Percentiles rank a stretch among this genome's conserved stretches.
phyloP scores from a whole-genome alignment of 2,113 vertebrate genomes.

The Rhynchomys soricoides region DNA sequence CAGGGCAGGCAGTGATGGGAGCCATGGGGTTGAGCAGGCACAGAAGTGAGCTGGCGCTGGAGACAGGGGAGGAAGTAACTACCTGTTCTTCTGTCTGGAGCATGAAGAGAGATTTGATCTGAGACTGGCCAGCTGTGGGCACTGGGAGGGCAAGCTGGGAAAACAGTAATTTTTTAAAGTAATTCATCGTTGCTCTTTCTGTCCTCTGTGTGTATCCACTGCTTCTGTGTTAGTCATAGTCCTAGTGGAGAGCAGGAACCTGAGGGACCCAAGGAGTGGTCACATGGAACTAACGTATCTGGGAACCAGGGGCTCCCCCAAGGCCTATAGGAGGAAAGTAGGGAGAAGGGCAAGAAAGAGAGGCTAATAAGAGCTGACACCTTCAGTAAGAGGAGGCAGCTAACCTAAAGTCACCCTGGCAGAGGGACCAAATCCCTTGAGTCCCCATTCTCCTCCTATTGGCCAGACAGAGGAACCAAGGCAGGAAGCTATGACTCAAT shows the following conservation, averaged over 20 bases:
- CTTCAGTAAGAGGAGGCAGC: neutral
- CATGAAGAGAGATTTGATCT: constrained; percentile 21
- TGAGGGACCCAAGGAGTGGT: neutral
- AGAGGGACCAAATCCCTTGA: neutral
- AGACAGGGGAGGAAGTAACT: neutral
- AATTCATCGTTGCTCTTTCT: neutral
- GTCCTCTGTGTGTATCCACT: neutral
- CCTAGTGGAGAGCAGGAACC: neutral
- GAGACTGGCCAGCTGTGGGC: constrained; percentile 34
- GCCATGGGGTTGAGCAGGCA: neutral
- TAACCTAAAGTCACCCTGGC: neutral
- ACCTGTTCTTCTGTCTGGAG: neutral
- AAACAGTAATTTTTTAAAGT: neutral
- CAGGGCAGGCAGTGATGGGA: neutral
- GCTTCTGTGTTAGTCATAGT: neutral
- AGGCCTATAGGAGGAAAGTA: neutral
- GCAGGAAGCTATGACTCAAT: neutral
- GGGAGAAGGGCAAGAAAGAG: neutral
- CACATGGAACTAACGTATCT: neutral
- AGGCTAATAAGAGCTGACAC: neutral
- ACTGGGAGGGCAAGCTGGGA: neutral
- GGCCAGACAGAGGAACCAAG: neutral
- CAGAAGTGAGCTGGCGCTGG: fast-evolving
- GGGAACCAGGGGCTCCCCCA: too few relatives aligned
- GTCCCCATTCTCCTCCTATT: neutral